Evolutionary conservation across 2,797 vertebrate species (phyloP).

Genomic region (Rhinatrema bivittatum): DNA sequence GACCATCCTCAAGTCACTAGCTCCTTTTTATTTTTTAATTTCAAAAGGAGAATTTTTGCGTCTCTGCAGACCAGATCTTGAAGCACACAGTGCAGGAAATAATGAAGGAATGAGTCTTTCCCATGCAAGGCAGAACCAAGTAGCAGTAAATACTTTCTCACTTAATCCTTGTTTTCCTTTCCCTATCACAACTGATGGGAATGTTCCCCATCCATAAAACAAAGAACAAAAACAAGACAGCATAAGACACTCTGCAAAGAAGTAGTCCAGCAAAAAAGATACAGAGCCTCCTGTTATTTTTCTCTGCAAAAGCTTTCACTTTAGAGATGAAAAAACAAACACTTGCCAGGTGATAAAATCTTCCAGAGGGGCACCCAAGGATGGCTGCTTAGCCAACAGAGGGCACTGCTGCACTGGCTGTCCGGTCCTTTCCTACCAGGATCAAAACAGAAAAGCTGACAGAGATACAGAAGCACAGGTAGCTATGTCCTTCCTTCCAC

Average conservation of each 20-base stretch:
- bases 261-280: slow-evolving; percentile 35
- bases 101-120: slow-evolving; percentile 18
- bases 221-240: slow-evolving; percentile 38
- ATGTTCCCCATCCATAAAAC: no score
- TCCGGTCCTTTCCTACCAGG: not conserved
- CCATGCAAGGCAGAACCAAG: slow-evolving; percentile 28
- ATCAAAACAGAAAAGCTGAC: no score
- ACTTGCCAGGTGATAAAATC: slow-evolving; percentile 2
- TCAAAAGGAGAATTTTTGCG: no score
- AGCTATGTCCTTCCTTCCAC: no score
- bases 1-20: no score
- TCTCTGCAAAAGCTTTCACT: slow-evolving; percentile 32
- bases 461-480: no score
- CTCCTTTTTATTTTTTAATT: no score
- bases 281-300: slow-evolving; percentile 26
- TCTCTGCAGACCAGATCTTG: no score
- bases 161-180: slow-evolving; percentile 30
- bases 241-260: no score
- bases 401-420: slow-evolving; percentile 5
- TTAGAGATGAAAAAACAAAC: slow-evolving; percentile 16
- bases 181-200: slow-evolving; percentile 39
- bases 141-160: slow-evolving; percentile 36
- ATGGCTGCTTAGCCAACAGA: slow-evolving; percentile 1
- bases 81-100: slow-evolving; percentile 22
- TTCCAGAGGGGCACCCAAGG: slow-evolving; percentile 19